phyloP scores from a whole-genome alignment of 2,888 invertebrate genomes.

The Hipparchia semele region DNA sequence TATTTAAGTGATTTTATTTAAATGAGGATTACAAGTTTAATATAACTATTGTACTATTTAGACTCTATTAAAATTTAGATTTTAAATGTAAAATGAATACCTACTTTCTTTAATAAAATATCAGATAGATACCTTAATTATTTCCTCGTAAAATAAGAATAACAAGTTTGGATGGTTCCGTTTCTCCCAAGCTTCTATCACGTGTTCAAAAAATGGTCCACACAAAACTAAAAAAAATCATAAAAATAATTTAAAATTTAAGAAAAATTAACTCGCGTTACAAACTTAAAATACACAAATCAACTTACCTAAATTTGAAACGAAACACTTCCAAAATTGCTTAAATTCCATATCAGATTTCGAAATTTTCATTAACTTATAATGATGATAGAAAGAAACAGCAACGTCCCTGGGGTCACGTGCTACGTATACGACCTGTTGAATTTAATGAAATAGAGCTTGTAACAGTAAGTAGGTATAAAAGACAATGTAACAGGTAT shows the following conservation, averaged over 20 bases:
- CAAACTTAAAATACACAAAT: background rate
- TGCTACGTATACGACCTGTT: slow-evolving; percentile 85
- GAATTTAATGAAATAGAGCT: slow-evolving; percentile 15
- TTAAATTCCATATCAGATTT: slow-evolving; percentile 84
- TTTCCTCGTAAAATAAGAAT: slow-evolving; percentile 91
- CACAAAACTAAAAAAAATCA: slow-evolving; percentile 71
- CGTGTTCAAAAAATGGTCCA: slow-evolving; percentile 86
- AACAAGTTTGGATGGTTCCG: slow-evolving; percentile 86
- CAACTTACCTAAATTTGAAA: background rate
- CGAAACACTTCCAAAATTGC: slow-evolving; percentile 5
- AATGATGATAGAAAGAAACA: slow-evolving; percentile 85
- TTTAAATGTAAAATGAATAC: no score
- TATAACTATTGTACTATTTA: no score
- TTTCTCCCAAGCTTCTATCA: slow-evolving; percentile 86
- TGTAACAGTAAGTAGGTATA: no score
- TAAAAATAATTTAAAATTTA: background rate
- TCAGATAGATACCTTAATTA: slow-evolving; percentile 79
- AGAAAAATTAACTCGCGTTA: background rate
- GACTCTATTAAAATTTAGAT: no score
- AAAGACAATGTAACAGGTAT: no score
- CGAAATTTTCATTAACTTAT: slow-evolving; percentile 63
- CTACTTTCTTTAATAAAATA: no score
- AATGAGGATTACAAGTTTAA: no score
- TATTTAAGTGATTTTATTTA: no score
- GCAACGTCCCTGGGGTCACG: slow-evolving; percentile 91